phyloP scores from a whole-genome alignment of 2,888 invertebrate species.

The Dascillus cervinus region DNA sequence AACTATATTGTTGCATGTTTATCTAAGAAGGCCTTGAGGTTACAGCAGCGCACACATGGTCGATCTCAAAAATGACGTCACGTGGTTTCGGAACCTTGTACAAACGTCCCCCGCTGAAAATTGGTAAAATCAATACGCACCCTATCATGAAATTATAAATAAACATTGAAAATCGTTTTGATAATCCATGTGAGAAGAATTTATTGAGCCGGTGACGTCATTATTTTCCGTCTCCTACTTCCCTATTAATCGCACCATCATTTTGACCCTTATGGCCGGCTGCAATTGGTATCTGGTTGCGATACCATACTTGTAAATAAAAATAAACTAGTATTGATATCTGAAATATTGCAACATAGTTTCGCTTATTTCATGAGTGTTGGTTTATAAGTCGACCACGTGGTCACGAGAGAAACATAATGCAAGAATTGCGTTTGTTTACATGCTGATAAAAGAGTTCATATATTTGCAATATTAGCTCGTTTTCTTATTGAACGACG shows the following conservation, averaged over 20 bases:
- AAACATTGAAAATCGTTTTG: slow-evolving; percentile 25
- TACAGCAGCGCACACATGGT: slow-evolving; percentile 30
- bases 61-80: slow-evolving; percentile 7
- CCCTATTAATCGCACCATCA: slow-evolving; percentile 12
- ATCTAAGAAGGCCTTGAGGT: slow-evolving; percentile 37
- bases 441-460: not conserved
- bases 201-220: slow-evolving; percentile 38
- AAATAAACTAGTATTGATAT: slow-evolving; percentile 28
- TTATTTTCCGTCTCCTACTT: slow-evolving; percentile 18
- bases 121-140: slow-evolving; percentile 18
- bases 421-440: not conserved
- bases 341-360: slow-evolving; percentile 21
- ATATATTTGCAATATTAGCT: too few species aligned
- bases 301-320: slow-evolving; percentile 28
- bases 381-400: slow-evolving; percentile 16
- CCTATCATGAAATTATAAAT: slow-evolving; percentile 20
- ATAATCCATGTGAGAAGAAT: slow-evolving; percentile 32
- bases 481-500: too few species aligned
- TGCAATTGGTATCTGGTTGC: slow-evolving; percentile 25
- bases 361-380: slow-evolving; percentile 19
- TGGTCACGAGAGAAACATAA: slow-evolving; percentile 6
- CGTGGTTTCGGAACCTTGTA: slow-evolving; percentile 14
- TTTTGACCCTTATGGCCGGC: slow-evolving; percentile 25
- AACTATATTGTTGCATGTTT: slow-evolving; percentile 24
- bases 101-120: slow-evolving; percentile 12